These are phyloP conservation scores for Seriola dumerili DNA, from an alignment of 2,113 vertebrate genomes.

Conservation along the genomic window DNA sequence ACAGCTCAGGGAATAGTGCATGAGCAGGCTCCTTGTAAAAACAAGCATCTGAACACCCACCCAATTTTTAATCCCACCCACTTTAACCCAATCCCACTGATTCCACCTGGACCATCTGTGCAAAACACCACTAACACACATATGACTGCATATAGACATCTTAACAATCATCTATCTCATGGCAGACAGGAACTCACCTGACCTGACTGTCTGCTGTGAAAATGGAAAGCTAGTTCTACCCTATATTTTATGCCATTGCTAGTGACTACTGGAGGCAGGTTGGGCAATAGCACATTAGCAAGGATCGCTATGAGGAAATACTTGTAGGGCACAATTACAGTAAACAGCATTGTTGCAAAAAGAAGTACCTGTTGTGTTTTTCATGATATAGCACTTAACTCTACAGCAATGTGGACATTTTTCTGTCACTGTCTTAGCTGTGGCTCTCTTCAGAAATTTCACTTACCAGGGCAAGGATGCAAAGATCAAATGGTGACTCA, in stretches of 20 bases:
- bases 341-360: too few species aligned
- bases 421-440: neutral
- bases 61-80: slow-evolving; percentile 21
- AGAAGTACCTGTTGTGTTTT: neutral
- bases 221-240: neutral
- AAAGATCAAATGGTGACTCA: slow-evolving; percentile 41
- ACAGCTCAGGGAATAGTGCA: slow-evolving; percentile 4
- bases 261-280: neutral
- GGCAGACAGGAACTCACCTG: neutral
- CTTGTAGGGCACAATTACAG: neutral
- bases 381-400: neutral
- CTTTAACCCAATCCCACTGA: slow-evolving; percentile 12
- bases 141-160: slow-evolving; percentile 3
- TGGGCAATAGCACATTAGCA: neutral
- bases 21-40: slow-evolving; percentile 4
- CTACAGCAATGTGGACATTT: neutral
- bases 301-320: neutral
- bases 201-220: slow-evolving; percentile 3
- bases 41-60: neutral
- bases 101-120: slow-evolving; percentile 41
- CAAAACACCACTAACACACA: slow-evolving; percentile 28
- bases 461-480: slow-evolving; percentile 4
- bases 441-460: slow-evolving; percentile 10
- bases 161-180: neutral
- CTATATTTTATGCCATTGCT: neutral